A percentile compares a stretch with the other conserved stretches of the same genome.
Conservation (phyloP, 2,888 invertebrate species). For the Xylophagus ater region DNA sequence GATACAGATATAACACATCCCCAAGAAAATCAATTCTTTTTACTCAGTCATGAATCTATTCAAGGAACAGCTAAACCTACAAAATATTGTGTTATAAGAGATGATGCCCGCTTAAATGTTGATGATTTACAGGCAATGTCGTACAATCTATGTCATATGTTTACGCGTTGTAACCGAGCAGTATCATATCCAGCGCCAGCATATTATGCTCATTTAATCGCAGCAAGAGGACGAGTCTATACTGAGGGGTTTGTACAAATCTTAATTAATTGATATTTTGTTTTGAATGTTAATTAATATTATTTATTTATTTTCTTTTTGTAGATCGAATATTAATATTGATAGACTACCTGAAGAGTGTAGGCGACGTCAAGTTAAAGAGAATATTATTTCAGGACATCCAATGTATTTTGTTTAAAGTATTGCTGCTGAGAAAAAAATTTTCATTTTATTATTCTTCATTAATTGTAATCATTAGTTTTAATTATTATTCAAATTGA, state of each 20-base stretch:
- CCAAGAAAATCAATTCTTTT: conserved; percentile 76
- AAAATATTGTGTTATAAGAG: conserved; percentile 74
- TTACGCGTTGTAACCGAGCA: conserved; percentile 68
- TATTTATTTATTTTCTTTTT: conserved; percentile 1
- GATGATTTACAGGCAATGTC: conserved; percentile 69
- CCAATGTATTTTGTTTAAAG: conserved; percentile 63
- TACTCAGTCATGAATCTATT: conserved; percentile 60
- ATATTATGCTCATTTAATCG: conserved; percentile 80
- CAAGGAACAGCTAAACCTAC: conserved; percentile 79
- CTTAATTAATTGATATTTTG: conserved; percentile 10
- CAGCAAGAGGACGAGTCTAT: conserved; percentile 50
- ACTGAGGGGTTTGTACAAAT: conserved; percentile 27
- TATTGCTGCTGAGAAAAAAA: background rate
- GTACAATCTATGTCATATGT: conserved; percentile 76
- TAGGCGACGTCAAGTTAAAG: conserved; percentile 41
- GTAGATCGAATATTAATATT: conserved; percentile 22
- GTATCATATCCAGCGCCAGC: conserved; percentile 83
- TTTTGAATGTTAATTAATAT: conserved; percentile 12
- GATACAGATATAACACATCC: conserved; percentile 79
- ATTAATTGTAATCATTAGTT: too few relatives aligned
- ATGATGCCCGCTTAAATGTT: conserved; percentile 58
- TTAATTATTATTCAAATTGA: too few relatives aligned
- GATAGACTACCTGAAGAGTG: conserved; percentile 43
- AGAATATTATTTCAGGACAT: conserved; percentile 43
- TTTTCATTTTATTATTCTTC: conserved; percentile 2